A percentile compares a stretch with the other conserved stretches of the same genome.
Conservation (phyloP, 35 echinoderm and acorn worm species). For the Apostichopus parvimensis region DNA sequence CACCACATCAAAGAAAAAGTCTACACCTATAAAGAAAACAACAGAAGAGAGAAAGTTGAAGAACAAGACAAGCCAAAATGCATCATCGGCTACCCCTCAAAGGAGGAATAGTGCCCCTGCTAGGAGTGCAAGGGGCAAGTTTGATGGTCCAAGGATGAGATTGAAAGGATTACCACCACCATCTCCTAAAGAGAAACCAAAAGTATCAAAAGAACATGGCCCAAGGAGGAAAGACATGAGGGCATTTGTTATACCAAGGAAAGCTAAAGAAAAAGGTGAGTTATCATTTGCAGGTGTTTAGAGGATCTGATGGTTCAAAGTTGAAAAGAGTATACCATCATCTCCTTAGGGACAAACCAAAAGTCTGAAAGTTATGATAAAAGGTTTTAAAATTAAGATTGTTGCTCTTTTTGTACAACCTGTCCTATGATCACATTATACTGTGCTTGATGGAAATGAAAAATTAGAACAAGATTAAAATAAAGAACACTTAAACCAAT, state of each 20-base stretch:
- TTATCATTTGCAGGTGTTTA: neutral
- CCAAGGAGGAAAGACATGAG: constrained; percentile 56
- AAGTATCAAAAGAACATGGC: constrained; percentile 45
- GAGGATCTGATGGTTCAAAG: too few relatives aligned
- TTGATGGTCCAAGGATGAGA: neutral
- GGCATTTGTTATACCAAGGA: constrained; percentile 51
- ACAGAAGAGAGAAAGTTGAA: constrained; percentile 40
- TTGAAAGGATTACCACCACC: neutral
- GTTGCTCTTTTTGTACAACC: too few relatives aligned
- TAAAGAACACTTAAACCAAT: too few relatives aligned
- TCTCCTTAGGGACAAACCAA: too few relatives aligned
- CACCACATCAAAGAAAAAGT: constrained; percentile 21
- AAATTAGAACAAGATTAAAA: too few relatives aligned
- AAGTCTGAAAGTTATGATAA: too few relatives aligned
- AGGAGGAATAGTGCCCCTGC: constrained; percentile 16
- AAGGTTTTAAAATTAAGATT: too few relatives aligned
- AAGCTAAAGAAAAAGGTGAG: constrained; percentile 57
- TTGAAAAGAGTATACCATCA: too few relatives aligned
- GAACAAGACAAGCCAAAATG: neutral
- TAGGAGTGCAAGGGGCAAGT: neutral
- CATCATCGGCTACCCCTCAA: neutral
- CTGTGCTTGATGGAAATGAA: too few relatives aligned
- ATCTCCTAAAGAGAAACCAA: constrained; percentile 5
- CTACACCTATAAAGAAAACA: constrained; percentile 5
- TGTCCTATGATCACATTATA: too few relatives aligned